Percentiles rank a stretch among this genome's conserved stretches.
Evolutionary conservation across 1,140 invertebrate genomes (phyloP).

Genomic region (Bombus waltoni): DNA sequence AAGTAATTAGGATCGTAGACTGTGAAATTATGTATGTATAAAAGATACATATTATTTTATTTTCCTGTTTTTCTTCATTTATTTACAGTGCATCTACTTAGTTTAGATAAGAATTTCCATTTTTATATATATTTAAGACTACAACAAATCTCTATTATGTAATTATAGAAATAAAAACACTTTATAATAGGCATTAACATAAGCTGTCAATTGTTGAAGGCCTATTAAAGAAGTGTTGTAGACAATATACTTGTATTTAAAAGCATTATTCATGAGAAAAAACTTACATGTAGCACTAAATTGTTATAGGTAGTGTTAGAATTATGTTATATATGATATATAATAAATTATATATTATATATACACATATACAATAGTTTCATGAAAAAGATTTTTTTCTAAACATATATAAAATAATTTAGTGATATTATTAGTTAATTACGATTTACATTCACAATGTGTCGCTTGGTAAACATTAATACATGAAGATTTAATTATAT

Average conservation of each 20-base stretch:
- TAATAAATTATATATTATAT: constrained; percentile 31
- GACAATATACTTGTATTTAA: constrained; percentile 61
- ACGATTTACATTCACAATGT: constrained; percentile 27
- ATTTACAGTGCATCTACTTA: not conserved
- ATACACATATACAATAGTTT: constrained; percentile 11
- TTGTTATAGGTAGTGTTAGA: constrained; percentile 52
- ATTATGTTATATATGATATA: constrained; percentile 34
- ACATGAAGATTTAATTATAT: not conserved
- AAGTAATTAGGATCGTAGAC: constrained; percentile 7
- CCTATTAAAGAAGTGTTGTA: constrained; percentile 62
- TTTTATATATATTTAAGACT: constrained; percentile 32
- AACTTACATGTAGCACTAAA: constrained; percentile 39
- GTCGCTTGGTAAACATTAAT: constrained; percentile 5
- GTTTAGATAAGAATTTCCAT: constrained; percentile 12
- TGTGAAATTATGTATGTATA: constrained; percentile 2
- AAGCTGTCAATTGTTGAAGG: constrained; percentile 64
- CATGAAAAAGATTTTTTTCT: constrained; percentile 30
- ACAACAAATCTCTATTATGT: constrained; percentile 37
- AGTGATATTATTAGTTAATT: constrained; percentile 23
- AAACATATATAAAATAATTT: constrained; percentile 8
- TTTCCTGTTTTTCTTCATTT: constrained; percentile 1
- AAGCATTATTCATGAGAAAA: constrained; percentile 42
- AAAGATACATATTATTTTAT: constrained; percentile 15
- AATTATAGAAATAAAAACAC: constrained; percentile 29
- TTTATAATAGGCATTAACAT: constrained; percentile 47